These are phyloP conservation scores for Oncorhynchus masou DNA, from an alignment of 2,113 vertebrate species.

Conservation along the genomic window DNA sequence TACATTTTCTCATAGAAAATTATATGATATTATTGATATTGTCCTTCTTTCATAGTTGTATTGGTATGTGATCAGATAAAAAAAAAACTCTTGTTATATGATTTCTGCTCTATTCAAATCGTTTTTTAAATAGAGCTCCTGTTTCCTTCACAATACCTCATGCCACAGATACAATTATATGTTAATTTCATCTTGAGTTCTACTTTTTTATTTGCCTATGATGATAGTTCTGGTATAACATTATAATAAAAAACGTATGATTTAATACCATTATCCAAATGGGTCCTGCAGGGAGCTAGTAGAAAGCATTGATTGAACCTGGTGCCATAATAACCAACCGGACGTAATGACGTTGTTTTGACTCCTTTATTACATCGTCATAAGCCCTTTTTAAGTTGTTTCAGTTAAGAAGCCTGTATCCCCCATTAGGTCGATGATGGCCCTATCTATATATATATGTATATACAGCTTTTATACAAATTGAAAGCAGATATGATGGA, in stretches of 20 bases:
- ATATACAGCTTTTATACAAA: conserved; percentile 63
- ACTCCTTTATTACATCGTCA: conserved; percentile 55
- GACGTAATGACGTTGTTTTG: conserved; percentile 51
- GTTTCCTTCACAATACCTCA: conserved; percentile 85
- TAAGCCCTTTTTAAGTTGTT: conserved; percentile 54
- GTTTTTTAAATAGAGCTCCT: conserved; percentile 64
- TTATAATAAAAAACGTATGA: conserved; percentile 59
- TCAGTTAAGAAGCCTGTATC: conserved; percentile 60
- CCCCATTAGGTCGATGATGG: conserved; percentile 43
- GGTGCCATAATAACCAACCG: conserved; percentile 55
- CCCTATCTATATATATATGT: conserved; percentile 28
- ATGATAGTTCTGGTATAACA: conserved; percentile 60
- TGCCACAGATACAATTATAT: conserved; percentile 75
- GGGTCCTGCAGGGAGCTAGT: conserved; percentile 72
- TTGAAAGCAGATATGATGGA: conserved; percentile 47
- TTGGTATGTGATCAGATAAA: conserved; percentile 78
- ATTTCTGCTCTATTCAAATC: conserved; percentile 88
- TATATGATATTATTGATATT: conserved; percentile 77
- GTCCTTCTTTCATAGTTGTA: conserved; percentile 67
- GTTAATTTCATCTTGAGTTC: conserved; percentile 71
- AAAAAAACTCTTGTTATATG: conserved; percentile 72
- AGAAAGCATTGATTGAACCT: conserved; percentile 68
- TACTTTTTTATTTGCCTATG: conserved; percentile 45
- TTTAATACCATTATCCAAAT: conserved; percentile 67
- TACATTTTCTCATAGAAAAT: conserved; percentile 88